These are phyloP conservation scores for Fregetta grallaria DNA, from an alignment of 2,113 vertebrate genomes.

Conservation along the genomic window DNA sequence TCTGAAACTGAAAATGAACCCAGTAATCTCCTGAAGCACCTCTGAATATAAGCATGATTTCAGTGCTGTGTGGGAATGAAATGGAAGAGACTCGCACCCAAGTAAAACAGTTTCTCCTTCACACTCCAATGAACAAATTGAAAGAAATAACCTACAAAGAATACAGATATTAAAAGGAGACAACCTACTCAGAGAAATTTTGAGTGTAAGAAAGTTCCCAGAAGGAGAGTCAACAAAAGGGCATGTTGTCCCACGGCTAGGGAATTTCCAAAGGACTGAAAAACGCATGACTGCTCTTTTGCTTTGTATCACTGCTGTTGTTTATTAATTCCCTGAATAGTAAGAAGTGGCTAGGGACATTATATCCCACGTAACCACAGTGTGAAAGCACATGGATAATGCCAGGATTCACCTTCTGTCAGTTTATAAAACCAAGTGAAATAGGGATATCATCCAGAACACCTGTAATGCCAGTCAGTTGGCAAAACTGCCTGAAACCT, in stretches of 20 bases:
- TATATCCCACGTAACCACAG: constrained; percentile 25
- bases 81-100: neutral
- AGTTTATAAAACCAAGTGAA: constrained; percentile 29
- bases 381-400: constrained; percentile 27
- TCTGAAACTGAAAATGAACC: neutral
- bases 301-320: neutral
- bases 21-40: neutral
- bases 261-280: constrained; percentile 24
- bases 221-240: constrained; percentile 38
- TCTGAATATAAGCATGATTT: neutral
- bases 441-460: constrained; percentile 32
- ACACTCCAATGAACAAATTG: neutral
- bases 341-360: constrained; percentile 17
- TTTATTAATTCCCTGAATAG: constrained; percentile 50
- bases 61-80: neutral
- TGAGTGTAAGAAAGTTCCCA: constrained; percentile 26
- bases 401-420: constrained; percentile 64
- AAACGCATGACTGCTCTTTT: constrained; percentile 23
- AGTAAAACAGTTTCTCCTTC: constrained; percentile 33
- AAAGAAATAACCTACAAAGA: neutral
- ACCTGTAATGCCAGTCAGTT: constrained; percentile 52
- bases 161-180: constrained; percentile 24
- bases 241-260: neutral
- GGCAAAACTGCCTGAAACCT: constrained; percentile 46
- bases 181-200: neutral